Evolutionary conservation across 1,140 invertebrate genomes (phyloP).

Genomic region (Lepidotrigona ventralis): DNA sequence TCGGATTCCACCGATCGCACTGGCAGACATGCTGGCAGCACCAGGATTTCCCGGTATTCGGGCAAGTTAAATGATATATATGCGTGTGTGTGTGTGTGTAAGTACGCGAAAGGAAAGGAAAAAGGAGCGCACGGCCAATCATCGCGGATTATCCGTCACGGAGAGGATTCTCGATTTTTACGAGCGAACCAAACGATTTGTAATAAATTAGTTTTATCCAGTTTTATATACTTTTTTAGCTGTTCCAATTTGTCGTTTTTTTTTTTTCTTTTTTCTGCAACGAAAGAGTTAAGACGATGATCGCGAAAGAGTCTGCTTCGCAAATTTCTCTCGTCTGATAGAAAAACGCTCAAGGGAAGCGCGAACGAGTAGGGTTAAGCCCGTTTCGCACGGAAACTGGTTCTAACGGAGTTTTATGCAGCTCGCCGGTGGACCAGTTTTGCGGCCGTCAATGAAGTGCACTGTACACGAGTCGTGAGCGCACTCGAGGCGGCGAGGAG

Average conservation of each 20-base stretch:
- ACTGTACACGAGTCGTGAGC: conserved; percentile 53
- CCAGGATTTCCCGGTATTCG: conserved; percentile 46
- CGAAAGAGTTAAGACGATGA: neutral
- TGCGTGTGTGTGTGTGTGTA: no score
- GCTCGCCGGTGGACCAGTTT: conserved; percentile 57
- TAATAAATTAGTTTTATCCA: no score
- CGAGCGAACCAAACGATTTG: no score
- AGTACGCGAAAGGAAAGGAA: conserved; percentile 46
- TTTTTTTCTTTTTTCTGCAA: no score
- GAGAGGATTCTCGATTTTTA: neutral
- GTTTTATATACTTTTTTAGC: neutral
- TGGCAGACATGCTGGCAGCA: conserved; percentile 66
- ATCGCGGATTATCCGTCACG: neutral
- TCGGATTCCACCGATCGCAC: conserved; percentile 40
- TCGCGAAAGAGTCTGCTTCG: neutral
- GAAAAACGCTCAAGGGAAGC: neutral
- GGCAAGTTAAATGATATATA: conserved; percentile 25
- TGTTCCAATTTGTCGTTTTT: neutral
- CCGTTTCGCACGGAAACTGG: conserved; percentile 50
- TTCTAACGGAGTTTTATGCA: conserved; percentile 63
- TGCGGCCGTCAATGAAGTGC: conserved; percentile 60
- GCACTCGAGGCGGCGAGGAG: conserved; percentile 18
- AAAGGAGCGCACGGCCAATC: neutral
- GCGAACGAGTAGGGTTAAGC: conserved; percentile 8
- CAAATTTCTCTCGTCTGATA: neutral